Percentiles rank a stretch among this genome's conserved stretches.
Conservation (phyloP, 2,113 vertebrate genomes). For the Chaetorhynchus papuensis region DNA sequence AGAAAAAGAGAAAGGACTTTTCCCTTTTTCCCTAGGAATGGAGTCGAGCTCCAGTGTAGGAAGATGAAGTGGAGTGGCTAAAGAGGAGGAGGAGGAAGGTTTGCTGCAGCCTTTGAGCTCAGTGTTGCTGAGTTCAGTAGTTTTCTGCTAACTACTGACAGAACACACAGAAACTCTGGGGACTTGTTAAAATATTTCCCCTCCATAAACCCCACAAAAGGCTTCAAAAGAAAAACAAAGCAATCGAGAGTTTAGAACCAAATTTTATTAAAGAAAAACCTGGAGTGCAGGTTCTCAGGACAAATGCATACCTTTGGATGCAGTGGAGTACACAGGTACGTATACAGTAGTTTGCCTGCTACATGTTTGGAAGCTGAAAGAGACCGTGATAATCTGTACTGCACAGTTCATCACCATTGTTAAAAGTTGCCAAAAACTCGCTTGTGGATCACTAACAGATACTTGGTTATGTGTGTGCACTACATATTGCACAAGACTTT, state of each 20-base stretch:
- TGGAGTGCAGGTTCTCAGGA: conserved; percentile 65
- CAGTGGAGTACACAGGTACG: conserved; percentile 64
- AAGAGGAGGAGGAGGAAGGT: not conserved
- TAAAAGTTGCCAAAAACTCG: conserved; percentile 53
- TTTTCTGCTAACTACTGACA: not conserved
- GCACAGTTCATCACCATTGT: conserved; percentile 57
- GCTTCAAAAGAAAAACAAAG: not conserved
- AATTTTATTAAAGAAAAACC: conserved; percentile 69
- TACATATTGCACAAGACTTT: conserved; percentile 69
- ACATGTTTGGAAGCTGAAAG: conserved; percentile 55
- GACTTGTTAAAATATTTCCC: not conserved
- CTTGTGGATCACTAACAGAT: conserved; percentile 62
- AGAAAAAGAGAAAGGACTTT: not conserved
- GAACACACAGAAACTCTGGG: not conserved
- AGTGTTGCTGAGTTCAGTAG: not conserved
- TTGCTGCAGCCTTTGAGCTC: not conserved
- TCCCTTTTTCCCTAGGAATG: not conserved
- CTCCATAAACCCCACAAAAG: not conserved
- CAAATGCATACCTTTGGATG: conserved; percentile 72
- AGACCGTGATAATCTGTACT: conserved; percentile 47
- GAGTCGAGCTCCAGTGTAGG: not conserved
- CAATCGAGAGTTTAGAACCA: conserved; percentile 11
- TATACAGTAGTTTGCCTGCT: conserved; percentile 69
- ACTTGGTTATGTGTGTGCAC: conserved; percentile 74
- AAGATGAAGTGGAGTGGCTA: not conserved